Evolutionary conservation across 2,888 invertebrate species (phyloP), one percentile per base, ranked within the genome.

Genomic region (Plebejus anna): DNA sequence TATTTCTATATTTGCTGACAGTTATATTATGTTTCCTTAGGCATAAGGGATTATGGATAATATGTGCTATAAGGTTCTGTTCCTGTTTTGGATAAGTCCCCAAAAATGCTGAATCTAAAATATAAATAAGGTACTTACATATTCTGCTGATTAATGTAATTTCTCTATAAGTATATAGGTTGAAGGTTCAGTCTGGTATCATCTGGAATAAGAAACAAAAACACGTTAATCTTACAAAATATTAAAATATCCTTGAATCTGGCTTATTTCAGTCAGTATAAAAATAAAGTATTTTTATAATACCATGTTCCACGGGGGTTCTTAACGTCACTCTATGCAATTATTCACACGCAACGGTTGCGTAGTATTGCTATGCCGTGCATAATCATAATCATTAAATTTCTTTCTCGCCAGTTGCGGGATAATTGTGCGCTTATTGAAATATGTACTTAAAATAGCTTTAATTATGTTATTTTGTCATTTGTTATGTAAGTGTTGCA

Each of bases 381-480:
- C 32, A 32, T 55, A 73, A 73, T 73, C 51, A 73, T 73, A 73
- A 55, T 55, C 73, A 73, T 73, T 73, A 73, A 73, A 73, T 73
- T 73, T 73, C 51, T 73, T 55, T 73, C 73, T 51, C 13, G 73
- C 55, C 73, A 73, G 16, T 73, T 73, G 73, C 32, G 55, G 51
- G 22, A 55, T 73, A 73, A 73, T 73, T 73, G 32, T 73, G 55
- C 22, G 73, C 47, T 73, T 73, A 73, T 73, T 73, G 51, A 73
- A 55, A 73, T 73, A 73, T 73, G 73, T 47, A 73, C 73, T 73
- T 73, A 73, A 73, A 73, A 47, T 73, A 73, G 51, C 47, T 32
- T 73, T 47, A 55, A 73, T 73, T 73, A 73, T 73, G 51, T 73
- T 73, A 73, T 73, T 73, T 73, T 73, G 51, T 73, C 72, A 72